Evolutionary conservation across 2,888 invertebrate species (phyloP).

Genomic region (Anaspis maculata): DNA sequence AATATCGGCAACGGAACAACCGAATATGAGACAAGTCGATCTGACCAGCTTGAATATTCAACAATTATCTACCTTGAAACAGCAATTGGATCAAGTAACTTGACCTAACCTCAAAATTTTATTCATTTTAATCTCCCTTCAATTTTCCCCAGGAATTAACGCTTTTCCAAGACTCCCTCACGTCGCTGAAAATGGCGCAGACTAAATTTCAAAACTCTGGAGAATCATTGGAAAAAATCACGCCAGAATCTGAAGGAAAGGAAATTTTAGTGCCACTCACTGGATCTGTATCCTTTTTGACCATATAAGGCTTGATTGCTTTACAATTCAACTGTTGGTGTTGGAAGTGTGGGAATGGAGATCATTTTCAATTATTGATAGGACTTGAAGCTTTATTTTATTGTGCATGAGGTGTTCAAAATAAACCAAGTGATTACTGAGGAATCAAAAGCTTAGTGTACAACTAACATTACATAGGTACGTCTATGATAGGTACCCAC

Average conservation of each 20-base stretch:
- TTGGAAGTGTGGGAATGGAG: too few relatives aligned
- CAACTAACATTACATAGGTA: too few relatives aligned
- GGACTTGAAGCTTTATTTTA: too few relatives aligned
- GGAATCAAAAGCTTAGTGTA: too few relatives aligned
- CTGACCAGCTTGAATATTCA: constrained; percentile 70
- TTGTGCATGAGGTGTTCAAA: too few relatives aligned
- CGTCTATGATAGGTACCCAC: too few relatives aligned
- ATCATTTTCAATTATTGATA: too few relatives aligned
- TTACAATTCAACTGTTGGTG: neutral
- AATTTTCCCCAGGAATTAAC: constrained; percentile 60
- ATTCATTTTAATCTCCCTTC: constrained; percentile 12
- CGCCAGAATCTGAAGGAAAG: constrained; percentile 67
- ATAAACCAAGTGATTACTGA: too few relatives aligned
- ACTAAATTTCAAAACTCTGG: constrained; percentile 83
- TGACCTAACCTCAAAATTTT: constrained; percentile 12
- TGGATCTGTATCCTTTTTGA: constrained; percentile 61
- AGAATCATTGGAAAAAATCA: constrained; percentile 73
- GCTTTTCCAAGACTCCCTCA: constrained; percentile 83
- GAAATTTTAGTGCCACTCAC: constrained; percentile 89
- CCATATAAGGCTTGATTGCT: neutral
- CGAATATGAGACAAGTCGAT: constrained; percentile 69
- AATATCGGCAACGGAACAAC: constrained; percentile 53
- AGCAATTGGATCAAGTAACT: constrained; percentile 75
- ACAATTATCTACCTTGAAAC: constrained; percentile 75
- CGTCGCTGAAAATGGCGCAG: constrained; percentile 84